Base-by-base conservation (phyloP, 2,888 invertebrate species). In the Pseudeuparius sepicola region DNA sequence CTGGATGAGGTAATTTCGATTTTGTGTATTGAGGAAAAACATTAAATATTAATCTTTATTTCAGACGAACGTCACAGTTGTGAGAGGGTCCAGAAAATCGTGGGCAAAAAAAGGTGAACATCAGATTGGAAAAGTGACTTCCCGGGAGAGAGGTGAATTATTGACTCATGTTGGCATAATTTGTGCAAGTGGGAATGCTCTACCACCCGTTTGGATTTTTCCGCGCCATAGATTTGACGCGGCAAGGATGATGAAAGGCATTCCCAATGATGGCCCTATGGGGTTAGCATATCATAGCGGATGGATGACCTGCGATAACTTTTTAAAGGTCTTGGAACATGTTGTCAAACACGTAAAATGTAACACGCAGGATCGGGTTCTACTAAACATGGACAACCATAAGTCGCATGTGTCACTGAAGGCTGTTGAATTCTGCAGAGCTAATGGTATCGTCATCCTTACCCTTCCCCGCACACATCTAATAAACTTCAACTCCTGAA, bases 301-400 rank as follows among this genome's bases (percentile, higher is more conserved):
- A 7, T 34, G 28, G 34, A 34, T 37, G 37, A 20, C 36, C 17
- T 31, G 29, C 16, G 34, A 38, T 10, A 45, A 52, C 15, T 58
- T 56, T 43, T 6, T 48, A n/a, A 30, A 46, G 4, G 53, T 51
- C 24, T 36, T 57, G 27, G 35, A 53, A 32, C 50, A 53, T 47
- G 53, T 57, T 37, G 42, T 48, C n/a, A 50, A 53, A 28, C 39
- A 53, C 41, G 47, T 47, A 10, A 47, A 41, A 34, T 46, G 49
- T 25, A 41, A 48, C 5, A 41, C 42, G 27, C 2, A 46, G 42
- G 31, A 36, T 30, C 45, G 39, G 23, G 47, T 49, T 31, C 38
- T 59, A 3, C 39, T 57, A 6, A 51, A n/a, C n/a, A n/a, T n/a
- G n/a, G n/a, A n/a, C n/a, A n/a, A n/a, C n/a, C n/a, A n/a, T n/a